Conservation (phyloP, 2,888 invertebrate species). For the Fragum whitleyi region DNA sequence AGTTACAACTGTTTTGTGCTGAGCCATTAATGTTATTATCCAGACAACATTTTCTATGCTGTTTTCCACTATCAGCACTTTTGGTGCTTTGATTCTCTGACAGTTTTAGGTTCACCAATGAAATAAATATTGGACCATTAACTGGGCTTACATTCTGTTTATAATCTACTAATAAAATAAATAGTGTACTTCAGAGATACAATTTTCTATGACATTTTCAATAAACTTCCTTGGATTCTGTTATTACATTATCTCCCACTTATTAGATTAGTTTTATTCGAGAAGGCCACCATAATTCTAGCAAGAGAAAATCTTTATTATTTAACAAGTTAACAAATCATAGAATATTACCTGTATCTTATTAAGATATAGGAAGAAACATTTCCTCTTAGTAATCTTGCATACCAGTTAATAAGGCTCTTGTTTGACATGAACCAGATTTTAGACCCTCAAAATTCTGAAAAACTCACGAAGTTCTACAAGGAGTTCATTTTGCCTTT, state of each 20-base stretch:
- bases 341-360: neutral
- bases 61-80: too few relatives aligned
- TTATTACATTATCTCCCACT: slow-evolving; percentile 29
- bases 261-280: slow-evolving; percentile 26
- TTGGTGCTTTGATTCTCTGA: neutral
- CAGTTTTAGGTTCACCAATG: neutral
- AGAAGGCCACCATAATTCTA: slow-evolving; percentile 22
- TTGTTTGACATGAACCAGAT: too few relatives aligned
- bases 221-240: slow-evolving; percentile 13
- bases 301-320: neutral
- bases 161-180: slow-evolving; percentile 29
- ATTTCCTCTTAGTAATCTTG: too few relatives aligned
- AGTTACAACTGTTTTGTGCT: too few relatives aligned
- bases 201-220: slow-evolving; percentile 29
- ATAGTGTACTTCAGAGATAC: slow-evolving; percentile 20
- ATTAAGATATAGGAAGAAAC: neutral
- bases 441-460: too few relatives aligned
- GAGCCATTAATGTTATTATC: too few relatives aligned
- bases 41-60: too few relatives aligned
- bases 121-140: slow-evolving; percentile 14
- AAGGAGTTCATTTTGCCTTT: too few relatives aligned
- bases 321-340: slow-evolving; percentile 4
- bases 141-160: slow-evolving; percentile 22
- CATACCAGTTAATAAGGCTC: too few relatives aligned
- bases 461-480: too few relatives aligned